phyloP scores from a whole-genome alignment of 2,797 vertebrate genomes.

The Sebastiscus albofasciatus region DNA sequence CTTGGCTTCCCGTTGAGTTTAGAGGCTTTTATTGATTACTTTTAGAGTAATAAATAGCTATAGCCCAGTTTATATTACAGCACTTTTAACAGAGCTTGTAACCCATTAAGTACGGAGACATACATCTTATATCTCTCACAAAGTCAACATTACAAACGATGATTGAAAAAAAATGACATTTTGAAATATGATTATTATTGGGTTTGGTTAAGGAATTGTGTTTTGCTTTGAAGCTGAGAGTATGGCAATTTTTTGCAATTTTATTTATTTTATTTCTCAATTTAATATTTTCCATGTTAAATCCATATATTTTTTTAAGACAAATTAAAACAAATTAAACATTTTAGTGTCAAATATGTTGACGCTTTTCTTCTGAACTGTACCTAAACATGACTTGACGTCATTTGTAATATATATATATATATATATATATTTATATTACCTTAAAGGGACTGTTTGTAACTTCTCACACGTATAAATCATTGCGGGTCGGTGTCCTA shows the following conservation, averaged over 20 bases:
- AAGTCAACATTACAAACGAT: background rate
- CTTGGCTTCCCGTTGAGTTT: background rate
- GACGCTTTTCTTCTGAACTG: background rate
- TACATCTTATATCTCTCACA: background rate
- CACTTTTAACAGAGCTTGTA: background rate
- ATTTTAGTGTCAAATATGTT: background rate
- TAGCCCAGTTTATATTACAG: constrained; percentile 10
- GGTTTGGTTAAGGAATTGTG: background rate
- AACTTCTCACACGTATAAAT: too few species aligned
- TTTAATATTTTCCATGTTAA: background rate
- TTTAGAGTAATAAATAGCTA: constrained; percentile 18
- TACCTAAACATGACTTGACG: background rate
- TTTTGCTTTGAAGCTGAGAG: background rate
- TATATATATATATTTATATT: too few species aligned
- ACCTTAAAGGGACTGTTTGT: too few species aligned
- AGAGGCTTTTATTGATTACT: constrained; percentile 34
- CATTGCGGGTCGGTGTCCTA: too few species aligned
- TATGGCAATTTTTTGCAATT: background rate
- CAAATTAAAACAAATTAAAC: background rate
- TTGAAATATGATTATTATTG: background rate
- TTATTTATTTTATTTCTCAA: background rate
- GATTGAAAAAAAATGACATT: background rate
- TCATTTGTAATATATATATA: background rate
- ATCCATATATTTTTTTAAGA: background rate
- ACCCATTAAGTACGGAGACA: background rate